Base-by-base conservation (phyloP, 2,113 vertebrate genomes). In the Riparia riparia region DNA sequence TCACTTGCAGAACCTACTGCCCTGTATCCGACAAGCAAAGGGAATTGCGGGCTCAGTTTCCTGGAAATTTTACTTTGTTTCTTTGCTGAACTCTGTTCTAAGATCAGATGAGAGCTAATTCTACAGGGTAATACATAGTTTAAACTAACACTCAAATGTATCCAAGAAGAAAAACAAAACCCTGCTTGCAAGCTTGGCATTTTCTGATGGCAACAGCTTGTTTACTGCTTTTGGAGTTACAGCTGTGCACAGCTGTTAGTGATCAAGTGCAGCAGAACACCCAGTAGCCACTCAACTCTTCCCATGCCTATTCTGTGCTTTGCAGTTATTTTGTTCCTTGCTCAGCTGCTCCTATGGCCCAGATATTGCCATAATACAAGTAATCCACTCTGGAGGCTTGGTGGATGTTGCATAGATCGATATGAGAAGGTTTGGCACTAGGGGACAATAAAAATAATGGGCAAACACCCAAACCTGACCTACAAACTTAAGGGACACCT, bases 1-100 rank as follows among this genome's bases (percentile, higher is more conserved):
- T 39, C 24, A 51, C 17, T 34, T 21, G 21, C 42, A 93, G 44
- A 88, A 25, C 29, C 47, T 31, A 29, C 24, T 0, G 0, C 13
- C 6, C 45, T 20, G 11, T 31, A 45, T 31, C 12, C 32, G 39
- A 37, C 24, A 69, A 51, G 17, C 31, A 65, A 87, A 72, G 6
- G 9, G 37, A 92, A 53, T 14, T 18, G 26, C 4, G n/a, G 63
- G 26, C 17, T 77, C 34, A 7, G 5, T 70, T 89, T 94, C 34
- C 63, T 89, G 49, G 41, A 79, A 56, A 53, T 69, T 54, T 85
- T 54, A 54, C 17, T 65, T 69, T 51, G 8, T 41, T 84, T 71
- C 37, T 53, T 49, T 69, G 50, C n/a, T 57, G 47, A 81, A 53
- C 17, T 21, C 7, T 37, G 10, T 9, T 90, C 61, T 34, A 71